Evolutionary conservation across 1,140 invertebrate species (phyloP), one percentile per base, ranked within the genome.

Genomic region (Musca vetustissima): DNA sequence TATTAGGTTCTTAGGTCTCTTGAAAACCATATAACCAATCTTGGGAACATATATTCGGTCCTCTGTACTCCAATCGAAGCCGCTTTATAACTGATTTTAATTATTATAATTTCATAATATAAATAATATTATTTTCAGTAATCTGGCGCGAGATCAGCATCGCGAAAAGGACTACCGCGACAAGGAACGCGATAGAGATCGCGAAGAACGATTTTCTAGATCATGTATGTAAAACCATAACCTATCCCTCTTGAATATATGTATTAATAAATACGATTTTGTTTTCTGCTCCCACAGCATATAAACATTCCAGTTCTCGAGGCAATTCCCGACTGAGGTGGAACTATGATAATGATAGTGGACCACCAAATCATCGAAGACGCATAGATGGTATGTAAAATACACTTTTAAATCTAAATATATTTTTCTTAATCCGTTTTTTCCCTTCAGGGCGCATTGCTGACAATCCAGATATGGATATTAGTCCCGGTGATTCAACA

Each of bases 401-500:
- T 71, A 9, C 4, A 7, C 28, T 32, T 68, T 32, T 28, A 8
- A 3, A 28, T 28, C n/a, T 52, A 57, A 65, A 13, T 55, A 55
- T 14, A 69, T 22, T 67, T 28, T 21, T 43, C n/a, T n/a, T n/a
- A n/a, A n/a, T n/a, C n/a, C n/a, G n/a, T 25, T 4, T 47, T 47
- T n/a, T 64, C 4, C 1, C 43, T 52, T 24, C 22, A 80, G 78
- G 75, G 69, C 78, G 78, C 69, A 74, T 77, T 68, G 77, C 74
- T 67, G 81, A 83, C 65, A 83, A 80, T 68, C 89, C 92, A 75
- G 92, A 93, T 77, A 94, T 94, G 92, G 92, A 94, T 74, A 93
- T 94, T 66, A 94, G 92, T 68, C 90, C 91, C n/a, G 91, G 90
- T 70, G 91, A 91, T 76, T 91, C 90, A 72, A 93, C 91, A 69